These are phyloP conservation scores for Trachelus iudaicus DNA, from an alignment of 2,888 invertebrate genomes.

Conservation along the genomic window DNA sequence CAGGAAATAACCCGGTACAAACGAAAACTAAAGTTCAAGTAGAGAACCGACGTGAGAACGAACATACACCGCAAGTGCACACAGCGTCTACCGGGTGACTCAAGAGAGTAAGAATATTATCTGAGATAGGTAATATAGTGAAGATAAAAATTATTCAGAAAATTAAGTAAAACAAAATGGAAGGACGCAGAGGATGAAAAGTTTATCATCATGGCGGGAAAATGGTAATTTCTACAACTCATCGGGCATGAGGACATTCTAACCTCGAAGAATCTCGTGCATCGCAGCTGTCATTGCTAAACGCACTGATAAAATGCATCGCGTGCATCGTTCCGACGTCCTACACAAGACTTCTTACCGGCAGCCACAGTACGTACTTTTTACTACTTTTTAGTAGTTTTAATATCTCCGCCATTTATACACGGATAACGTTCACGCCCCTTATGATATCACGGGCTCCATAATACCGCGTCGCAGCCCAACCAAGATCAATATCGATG, in stretches of 20 bases:
- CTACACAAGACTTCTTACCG: constrained; percentile 2
- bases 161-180: not conserved
- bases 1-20: not conserved
- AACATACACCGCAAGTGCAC: not conserved
- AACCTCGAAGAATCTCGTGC: not conserved
- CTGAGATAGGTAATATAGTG: not conserved
- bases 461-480: constrained; percentile 8
- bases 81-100: not conserved
- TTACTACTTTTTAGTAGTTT: not conserved
- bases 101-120: not conserved
- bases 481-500: constrained; percentile 39
- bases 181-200: not conserved
- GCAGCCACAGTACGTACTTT: not conserved
- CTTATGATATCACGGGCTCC: not conserved
- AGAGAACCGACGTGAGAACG: not conserved
- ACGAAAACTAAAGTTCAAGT: not conserved
- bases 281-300: not conserved
- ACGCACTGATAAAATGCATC: constrained; percentile 2
- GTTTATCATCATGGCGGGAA: not conserved
- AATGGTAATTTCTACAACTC: not conserved
- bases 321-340: constrained; percentile 2
- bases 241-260: not conserved
- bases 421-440: not conserved
- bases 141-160: not conserved
- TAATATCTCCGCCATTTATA: not conserved